These are phyloP conservation scores for Erythrocercus mccallii DNA, from an alignment of 2,113 vertebrate genomes.

Conservation along the genomic window DNA sequence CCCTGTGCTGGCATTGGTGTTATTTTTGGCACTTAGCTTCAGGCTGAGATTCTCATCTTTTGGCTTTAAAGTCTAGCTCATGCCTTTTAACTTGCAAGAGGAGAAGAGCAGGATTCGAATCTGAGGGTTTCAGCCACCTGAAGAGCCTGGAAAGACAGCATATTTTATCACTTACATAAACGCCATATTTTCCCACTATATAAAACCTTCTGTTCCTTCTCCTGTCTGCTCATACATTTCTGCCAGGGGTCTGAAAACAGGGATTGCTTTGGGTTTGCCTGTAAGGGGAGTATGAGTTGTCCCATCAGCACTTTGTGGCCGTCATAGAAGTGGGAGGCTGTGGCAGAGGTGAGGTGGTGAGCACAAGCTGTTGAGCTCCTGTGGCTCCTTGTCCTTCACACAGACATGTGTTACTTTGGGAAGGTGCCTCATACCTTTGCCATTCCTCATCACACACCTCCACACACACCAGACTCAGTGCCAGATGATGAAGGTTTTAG, in stretches of 20 bases:
- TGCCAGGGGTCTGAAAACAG: background rate
- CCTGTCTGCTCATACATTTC: background rate
- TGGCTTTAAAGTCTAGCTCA: constrained; percentile 30
- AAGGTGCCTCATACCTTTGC: background rate
- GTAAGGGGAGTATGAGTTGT: background rate
- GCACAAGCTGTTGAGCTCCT: background rate
- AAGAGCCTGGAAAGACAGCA: background rate
- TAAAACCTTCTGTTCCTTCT: constrained; percentile 29
- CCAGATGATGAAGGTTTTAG: background rate
- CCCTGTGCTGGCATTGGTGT: background rate
- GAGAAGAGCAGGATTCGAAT: background rate
- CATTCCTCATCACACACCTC: background rate
- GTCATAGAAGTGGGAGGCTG: background rate
- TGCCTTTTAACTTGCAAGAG: constrained; percentile 34
- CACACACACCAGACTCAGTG: background rate
- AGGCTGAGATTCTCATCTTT: constrained; percentile 39
- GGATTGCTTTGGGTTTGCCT: background rate
- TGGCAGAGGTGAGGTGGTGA: background rate
- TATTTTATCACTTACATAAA: constrained; percentile 40
- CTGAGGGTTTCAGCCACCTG: constrained; percentile 32
- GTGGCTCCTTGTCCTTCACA: background rate
- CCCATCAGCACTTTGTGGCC: background rate
- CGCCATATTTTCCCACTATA: background rate
- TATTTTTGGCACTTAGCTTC: constrained; percentile 52
- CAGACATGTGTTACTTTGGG: background rate